Evolutionary conservation across 92 coral and sea anemone species (phyloP).

Genomic region (Anthopleura xanthogrammica): DNA sequence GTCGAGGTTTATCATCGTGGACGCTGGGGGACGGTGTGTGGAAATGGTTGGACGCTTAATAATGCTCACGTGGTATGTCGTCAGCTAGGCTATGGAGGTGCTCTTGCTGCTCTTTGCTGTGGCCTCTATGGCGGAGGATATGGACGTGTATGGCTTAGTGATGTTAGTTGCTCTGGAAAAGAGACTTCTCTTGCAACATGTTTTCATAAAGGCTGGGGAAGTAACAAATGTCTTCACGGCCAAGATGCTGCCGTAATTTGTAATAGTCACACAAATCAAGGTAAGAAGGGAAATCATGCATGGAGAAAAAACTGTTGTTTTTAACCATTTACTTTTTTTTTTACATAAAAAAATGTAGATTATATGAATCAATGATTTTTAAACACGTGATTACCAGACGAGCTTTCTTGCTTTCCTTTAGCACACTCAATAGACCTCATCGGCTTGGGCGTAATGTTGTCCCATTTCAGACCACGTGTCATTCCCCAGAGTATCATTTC

Average conservation of each 20-base stretch:
- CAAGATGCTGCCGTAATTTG: conserved; percentile 48
- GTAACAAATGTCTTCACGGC: conserved; percentile 36
- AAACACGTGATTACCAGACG: too few species aligned
- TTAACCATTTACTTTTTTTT: too few species aligned
- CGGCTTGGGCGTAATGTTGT: too few species aligned
- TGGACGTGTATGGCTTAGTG: conserved; percentile 58
- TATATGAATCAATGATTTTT: too few species aligned
- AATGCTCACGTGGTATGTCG: conserved; percentile 55
- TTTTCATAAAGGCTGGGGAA: conserved; percentile 57
- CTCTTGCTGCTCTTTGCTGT: conserved; percentile 54
- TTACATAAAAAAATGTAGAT: too few species aligned
- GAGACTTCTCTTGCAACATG: conserved; percentile 42
- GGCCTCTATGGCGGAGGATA: conserved; percentile 41
- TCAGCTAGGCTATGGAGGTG: conserved; percentile 47
- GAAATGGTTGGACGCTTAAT: conserved; percentile 30
- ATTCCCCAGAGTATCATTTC: too few species aligned
- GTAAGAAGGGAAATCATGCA: too few species aligned
- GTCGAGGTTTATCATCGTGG: conserved; percentile 49
- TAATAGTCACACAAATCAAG: neutral
- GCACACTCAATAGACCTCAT: too few species aligned
- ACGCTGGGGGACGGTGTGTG: conserved; percentile 67
- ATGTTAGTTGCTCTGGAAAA: conserved; percentile 35
- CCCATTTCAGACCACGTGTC: too few species aligned
- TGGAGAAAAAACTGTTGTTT: too few species aligned
- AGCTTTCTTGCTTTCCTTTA: too few species aligned